Conservation (phyloP, 2,797 vertebrate species). For the Sebastes oblongus region DNA sequence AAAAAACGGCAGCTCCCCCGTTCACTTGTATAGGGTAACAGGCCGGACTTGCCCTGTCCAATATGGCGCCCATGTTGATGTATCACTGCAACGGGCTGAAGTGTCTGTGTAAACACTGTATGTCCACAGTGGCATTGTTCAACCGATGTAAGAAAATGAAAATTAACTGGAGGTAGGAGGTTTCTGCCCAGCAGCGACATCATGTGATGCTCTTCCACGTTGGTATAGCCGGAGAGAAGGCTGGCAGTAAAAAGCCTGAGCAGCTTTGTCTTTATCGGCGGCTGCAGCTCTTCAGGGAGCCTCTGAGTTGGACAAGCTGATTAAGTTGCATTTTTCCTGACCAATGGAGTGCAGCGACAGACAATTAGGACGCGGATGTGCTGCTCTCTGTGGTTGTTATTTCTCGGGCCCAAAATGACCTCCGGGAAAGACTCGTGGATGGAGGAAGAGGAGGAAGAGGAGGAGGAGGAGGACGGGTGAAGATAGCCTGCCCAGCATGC, state of each 20-base stretch:
- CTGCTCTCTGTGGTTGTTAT: conserved; percentile 32
- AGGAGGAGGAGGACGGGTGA: neutral
- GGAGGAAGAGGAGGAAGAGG: neutral
- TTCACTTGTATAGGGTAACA: too few relatives aligned
- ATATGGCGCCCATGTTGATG: too few relatives aligned
- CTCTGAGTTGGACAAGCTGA: conserved; percentile 42
- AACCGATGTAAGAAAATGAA: too few relatives aligned
- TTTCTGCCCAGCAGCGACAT: too few relatives aligned
- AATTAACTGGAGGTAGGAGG: too few relatives aligned
- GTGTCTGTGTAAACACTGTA: too few relatives aligned
- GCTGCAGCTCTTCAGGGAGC: conserved; percentile 37
- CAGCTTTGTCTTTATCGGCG: neutral
- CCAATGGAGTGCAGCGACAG: conserved; percentile 58
- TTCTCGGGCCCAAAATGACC: conserved; percentile 54
- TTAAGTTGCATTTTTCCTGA: conserved; percentile 57
- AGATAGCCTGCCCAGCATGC: conserved; percentile 44
- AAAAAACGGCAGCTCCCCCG: too few relatives aligned
- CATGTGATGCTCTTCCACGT: too few relatives aligned
- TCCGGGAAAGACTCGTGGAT: conserved; percentile 38
- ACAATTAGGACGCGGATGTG: conserved; percentile 39
- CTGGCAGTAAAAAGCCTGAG: neutral
- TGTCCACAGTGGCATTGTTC: too few relatives aligned
- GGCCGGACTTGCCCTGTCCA: too few relatives aligned
- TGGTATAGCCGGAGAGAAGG: neutral
- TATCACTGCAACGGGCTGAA: too few relatives aligned